Evolutionary conservation across 37 sponge, comb jelly and placozoan genomes (phyloP), one percentile per base, ranked within the genome.

Genomic region (Petrosia ficiformis): DNA sequence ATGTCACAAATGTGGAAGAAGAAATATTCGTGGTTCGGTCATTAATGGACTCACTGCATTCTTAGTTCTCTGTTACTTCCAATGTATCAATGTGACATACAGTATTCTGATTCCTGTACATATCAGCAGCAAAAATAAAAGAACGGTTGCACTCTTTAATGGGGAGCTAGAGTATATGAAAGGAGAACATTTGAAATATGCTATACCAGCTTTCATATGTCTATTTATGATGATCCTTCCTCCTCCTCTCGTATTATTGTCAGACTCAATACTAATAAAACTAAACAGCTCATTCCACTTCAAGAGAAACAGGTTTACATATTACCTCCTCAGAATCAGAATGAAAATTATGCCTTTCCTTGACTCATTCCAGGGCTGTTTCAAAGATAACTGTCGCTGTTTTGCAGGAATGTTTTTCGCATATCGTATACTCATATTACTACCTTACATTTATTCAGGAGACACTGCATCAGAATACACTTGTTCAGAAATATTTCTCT

Each of bases 1-100:
- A 5, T 11, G 63, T n/a, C 22, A 61, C 28, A 11, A n/a, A 61
- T 61, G 63, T 61, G 63, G 63, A 11, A 8, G 63, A 8, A 61
- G 63, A 22, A 61, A 61, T 29, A 61, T 61, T n/a, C 11, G 63
- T 26, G 63, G 63, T 5, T 61, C 63, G 11, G n/a, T 61, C 6
- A 29, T 61, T 26, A n/a, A 61, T 61, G 63, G 25, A 61, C 26
- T 61, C 28, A 26, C 63, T 26, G 63, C 63, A n/a, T 61, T 61
- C 63, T n/a, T 61, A 22, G 63, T 61, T 5, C 63, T 61, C 5
- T 61, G 63, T 29, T 61, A 61, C 63, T 61, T 61, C n/a, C 63
- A 61, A n/a, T 61, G 63, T n/a, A 26, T n/a, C 5, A 5, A 26
- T 11, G n/a, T 61, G 5, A 61, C 63, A 26, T 22, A 26, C 26